These are phyloP conservation scores for Ectropis grisescens DNA, from an alignment of 1,140 invertebrate species.

Conservation along the genomic window DNA sequence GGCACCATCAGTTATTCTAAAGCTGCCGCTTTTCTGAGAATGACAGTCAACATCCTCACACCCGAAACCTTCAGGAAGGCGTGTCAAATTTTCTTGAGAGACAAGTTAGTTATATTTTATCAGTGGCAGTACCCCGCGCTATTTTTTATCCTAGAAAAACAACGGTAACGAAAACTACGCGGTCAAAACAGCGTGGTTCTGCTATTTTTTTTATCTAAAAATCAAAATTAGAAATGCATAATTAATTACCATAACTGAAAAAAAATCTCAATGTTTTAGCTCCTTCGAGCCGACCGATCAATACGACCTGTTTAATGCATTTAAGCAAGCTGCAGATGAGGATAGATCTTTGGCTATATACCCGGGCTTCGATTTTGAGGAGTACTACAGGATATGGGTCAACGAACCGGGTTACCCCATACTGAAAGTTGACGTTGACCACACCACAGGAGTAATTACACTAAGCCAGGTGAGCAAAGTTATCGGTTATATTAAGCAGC, in stretches of 20 bases:
- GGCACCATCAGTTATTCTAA: constrained; percentile 82
- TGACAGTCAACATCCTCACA: constrained; percentile 81
- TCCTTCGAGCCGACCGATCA: constrained; percentile 72
- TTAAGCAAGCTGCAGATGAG: constrained; percentile 69
- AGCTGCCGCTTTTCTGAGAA: constrained; percentile 77
- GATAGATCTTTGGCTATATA: constrained; percentile 32
- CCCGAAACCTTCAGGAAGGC: constrained; percentile 74
- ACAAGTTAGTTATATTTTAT: constrained; percentile 46
- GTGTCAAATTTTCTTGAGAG: constrained; percentile 65
- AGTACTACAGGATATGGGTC: constrained; percentile 70
- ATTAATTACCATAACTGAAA: too few relatives aligned
- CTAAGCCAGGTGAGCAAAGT: constrained; percentile 61
- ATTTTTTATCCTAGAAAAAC: too few relatives aligned
- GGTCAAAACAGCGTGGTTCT: too few relatives aligned
- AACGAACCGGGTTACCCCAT: constrained; percentile 83
- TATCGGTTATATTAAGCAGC: not conserved
- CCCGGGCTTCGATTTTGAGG: constrained; percentile 32
- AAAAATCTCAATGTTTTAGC: constrained; percentile 31
- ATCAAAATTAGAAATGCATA: too few relatives aligned
- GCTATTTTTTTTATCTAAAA: too few relatives aligned
- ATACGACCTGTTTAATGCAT: constrained; percentile 72
- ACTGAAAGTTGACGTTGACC: constrained; percentile 69
- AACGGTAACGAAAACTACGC: too few relatives aligned
- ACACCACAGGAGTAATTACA: constrained; percentile 41
- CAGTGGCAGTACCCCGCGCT: too few relatives aligned